phyloP scores from a whole-genome alignment of 2,888 invertebrate genomes.

The Leptopilina syphax region DNA sequence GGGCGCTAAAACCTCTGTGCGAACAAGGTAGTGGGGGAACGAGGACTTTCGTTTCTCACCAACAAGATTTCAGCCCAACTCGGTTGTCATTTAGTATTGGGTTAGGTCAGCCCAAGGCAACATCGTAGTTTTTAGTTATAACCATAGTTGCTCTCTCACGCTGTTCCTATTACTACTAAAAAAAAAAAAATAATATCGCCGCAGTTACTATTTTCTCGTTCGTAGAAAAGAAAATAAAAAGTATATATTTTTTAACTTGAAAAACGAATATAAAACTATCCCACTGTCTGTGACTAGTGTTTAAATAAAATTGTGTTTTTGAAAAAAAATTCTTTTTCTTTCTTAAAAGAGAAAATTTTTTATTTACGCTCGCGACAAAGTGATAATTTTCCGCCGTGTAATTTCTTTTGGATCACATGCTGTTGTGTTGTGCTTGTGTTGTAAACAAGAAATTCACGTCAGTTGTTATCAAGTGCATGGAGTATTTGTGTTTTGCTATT shows the following conservation, averaged over 20 bases:
- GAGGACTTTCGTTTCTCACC: conserved; percentile 70
- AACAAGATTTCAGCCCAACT: conserved; percentile 66
- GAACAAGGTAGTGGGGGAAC: conserved; percentile 53
- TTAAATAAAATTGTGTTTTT: neutral
- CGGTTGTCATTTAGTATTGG: conserved; percentile 80
- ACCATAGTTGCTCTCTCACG: neutral
- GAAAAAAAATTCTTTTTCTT: too few relatives aligned
- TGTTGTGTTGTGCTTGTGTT: conserved; percentile 32
- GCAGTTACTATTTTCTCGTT: too few relatives aligned
- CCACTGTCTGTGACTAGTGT: conserved; percentile 16
- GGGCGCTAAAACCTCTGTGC: too few relatives aligned
- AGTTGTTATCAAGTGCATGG: conserved; percentile 60
- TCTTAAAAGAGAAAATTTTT: neutral
- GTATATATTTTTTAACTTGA: too few relatives aligned
- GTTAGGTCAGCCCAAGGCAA: conserved; percentile 80
- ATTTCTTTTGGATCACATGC: neutral
- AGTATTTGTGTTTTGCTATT: conserved; percentile 67
- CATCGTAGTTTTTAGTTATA: conserved; percentile 60
- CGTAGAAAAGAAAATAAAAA: too few relatives aligned
- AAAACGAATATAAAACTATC: too few relatives aligned
- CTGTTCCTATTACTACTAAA: neutral
- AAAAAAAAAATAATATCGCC: too few relatives aligned
- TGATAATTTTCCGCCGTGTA: neutral
- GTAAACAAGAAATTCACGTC: neutral
- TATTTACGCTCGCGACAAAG: neutral